phyloP scores from a whole-genome alignment of 2,797 vertebrate genomes.

The Onychomys torridus region DNA sequence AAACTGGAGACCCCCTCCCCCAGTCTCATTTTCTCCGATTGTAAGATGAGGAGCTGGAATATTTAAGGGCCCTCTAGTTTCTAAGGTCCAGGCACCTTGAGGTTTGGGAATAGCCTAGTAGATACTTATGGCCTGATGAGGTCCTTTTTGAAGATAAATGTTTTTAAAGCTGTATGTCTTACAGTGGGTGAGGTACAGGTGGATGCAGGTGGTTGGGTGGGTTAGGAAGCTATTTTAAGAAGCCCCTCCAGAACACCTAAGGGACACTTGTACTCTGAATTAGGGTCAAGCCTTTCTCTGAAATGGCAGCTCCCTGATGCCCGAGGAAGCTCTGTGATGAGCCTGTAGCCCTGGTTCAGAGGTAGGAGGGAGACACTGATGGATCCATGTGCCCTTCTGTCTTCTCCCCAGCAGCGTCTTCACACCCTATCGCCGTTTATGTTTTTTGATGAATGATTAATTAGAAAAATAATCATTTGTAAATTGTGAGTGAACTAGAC shows the following conservation, averaged over 20 bases:
- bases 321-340: neutral
- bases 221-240: neutral
- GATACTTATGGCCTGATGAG: neutral
- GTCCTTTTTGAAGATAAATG: neutral
- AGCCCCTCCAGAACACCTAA: neutral
- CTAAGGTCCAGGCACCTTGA: neutral
- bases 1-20: neutral
- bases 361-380: slow-evolving; percentile 83
- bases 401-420: slow-evolving; percentile 80
- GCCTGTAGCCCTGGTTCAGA: neutral
- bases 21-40: neutral
- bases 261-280: neutral
- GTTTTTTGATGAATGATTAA: slow-evolving; percentile 92
- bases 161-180: neutral
- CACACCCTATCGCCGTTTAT: slow-evolving; percentile 87
- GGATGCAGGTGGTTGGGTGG: neutral
- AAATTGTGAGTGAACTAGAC: slow-evolving; percentile 89
- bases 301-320: neutral
- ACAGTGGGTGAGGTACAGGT: neutral
- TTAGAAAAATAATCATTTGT: slow-evolving; percentile 91
- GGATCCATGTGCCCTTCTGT: slow-evolving; percentile 86
- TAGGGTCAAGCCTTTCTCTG: neutral
- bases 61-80: neutral
- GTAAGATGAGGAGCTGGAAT: neutral
- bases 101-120: neutral